Evolutionary conservation across 1,140 invertebrate species (phyloP), one percentile per base, ranked within the genome.

Genomic region (Reticulitermes speratus): DNA sequence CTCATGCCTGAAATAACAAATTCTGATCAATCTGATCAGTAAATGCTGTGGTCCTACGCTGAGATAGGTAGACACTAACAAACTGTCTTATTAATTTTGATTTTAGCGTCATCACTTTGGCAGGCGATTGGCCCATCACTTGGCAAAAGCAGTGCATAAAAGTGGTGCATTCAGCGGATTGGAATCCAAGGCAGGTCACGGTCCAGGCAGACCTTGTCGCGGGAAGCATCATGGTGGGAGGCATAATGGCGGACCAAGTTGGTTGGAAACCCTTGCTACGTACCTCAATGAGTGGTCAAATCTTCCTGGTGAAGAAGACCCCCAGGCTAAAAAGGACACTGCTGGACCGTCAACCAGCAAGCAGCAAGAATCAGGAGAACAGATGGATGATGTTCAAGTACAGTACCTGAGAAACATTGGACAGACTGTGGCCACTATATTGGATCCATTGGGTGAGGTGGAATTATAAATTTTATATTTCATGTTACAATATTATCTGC

Each of bases 401-500:
- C 44, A 86, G 30, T 86, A 86, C 32, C 52, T 86, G 38, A n/a
- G 44, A 55, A 82, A 81, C 21, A 69, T 86, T 21, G 82, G 82
- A 25, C 44, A 84, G 44, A 82, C 86, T 8, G 83, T 86, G 5
- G 86, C 86, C 52, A 52, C 25, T 32, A 32, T 86, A 44, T 45
- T 86, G 82, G 86, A 86, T 65, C 86, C 86, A 16, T 55, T 86
- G 45, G 86, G 86, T 86, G 52, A 52, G 86, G n/a, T 38, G 16
- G 19, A 83, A 55, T 55, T 55, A 21, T 16, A 55, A 55, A 55
- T 16, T 55, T 55, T 55, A 1, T 14, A 55, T 55, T 55, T 55
- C 1, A 19, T 21, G 14, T 55, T 55, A 55, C 19, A 19, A 19
- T 55, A 6, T 21, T 55, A 19, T 55, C 19, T 19, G 8, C 69